A percentile compares a stretch with the other conserved stretches of the same genome.
These are phyloP conservation scores for Pterocles burchelli DNA, from an alignment of 2,113 vertebrate genomes.

Conservation along the genomic window DNA sequence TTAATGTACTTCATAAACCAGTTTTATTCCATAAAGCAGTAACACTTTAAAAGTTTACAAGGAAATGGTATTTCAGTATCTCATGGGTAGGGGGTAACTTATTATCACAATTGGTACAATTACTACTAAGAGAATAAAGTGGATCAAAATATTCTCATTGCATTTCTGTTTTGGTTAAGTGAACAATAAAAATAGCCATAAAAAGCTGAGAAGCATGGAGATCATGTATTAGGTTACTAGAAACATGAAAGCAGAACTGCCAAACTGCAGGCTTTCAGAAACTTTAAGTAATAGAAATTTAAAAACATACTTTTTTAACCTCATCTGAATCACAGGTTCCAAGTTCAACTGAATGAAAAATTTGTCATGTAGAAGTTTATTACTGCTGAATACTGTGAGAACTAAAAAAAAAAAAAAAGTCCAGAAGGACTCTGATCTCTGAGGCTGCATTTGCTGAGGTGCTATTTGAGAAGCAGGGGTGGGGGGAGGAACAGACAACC, in stretches of 20 bases:
- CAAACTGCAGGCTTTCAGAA: neutral
- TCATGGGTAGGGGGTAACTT: slow-evolving; percentile 32
- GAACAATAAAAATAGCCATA: neutral
- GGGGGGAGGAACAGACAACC: neutral
- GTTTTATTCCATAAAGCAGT: neutral
- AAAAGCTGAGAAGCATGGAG: neutral
- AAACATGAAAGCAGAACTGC: neutral
- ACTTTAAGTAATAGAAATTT: neutral
- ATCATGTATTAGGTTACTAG: neutral
- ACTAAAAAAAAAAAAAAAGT: neutral
- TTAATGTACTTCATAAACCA: neutral
- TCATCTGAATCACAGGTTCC: neutral
- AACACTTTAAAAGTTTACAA: neutral
- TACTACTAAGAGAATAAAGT: slow-evolving; percentile 17
- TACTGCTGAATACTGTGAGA: neutral
- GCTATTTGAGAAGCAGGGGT: neutral
- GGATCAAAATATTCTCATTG: neutral
- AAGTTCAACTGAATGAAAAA: neutral
- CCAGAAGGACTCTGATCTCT: neutral
- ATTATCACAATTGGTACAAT: neutral
- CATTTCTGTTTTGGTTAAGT: neutral
- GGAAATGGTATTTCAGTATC: slow-evolving; percentile 20
- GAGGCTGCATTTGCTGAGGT: neutral
- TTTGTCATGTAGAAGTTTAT: neutral
- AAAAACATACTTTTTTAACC: neutral